Conservation (phyloP, 2,888 invertebrate genomes). For the Poecilus cupreus region DNA sequence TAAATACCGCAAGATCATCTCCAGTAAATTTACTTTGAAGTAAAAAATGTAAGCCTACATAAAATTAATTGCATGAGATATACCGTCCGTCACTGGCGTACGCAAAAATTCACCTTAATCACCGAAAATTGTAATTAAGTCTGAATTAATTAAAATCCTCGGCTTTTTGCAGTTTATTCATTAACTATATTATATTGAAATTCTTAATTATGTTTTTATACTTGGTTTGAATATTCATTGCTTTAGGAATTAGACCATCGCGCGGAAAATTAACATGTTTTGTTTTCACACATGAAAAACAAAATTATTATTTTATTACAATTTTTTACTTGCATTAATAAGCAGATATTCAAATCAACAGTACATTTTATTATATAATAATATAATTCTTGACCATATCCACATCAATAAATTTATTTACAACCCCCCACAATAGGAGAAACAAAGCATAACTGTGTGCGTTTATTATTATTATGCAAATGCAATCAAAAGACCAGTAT, state of each 20-base stretch:
- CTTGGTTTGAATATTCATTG: constrained; percentile 20
- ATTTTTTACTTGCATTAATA: background rate
- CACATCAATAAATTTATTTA: background rate
- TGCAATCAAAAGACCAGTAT: constrained; percentile 61
- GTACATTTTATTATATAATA: too few relatives aligned
- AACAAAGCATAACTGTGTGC: constrained; percentile 27
- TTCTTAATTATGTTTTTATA: constrained; percentile 38
- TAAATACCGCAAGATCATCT: constrained; percentile 14
- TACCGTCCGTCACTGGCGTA: background rate
- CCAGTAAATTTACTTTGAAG: constrained; percentile 35
- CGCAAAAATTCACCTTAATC: constrained; percentile 38
- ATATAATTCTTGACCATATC: constrained; percentile 4
- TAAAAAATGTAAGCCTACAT: constrained; percentile 33
- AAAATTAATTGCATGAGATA: constrained; percentile 35
- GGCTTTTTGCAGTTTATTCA: constrained; percentile 34
- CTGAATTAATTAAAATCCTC: constrained; percentile 38
- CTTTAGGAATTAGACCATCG: background rate
- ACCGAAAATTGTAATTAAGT: constrained; percentile 38
- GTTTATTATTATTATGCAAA: constrained; percentile 62
- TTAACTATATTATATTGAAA: constrained; percentile 36
- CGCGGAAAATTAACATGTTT: constrained; percentile 19
- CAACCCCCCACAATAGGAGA: background rate
- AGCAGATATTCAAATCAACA: too few relatives aligned
- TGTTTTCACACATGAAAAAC: background rate
- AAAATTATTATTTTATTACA: background rate